Evolutionary conservation across 2,113 vertebrate species (phyloP), one percentile per base, ranked within the genome.

Genomic region (Pangasianodon gigas): DNA sequence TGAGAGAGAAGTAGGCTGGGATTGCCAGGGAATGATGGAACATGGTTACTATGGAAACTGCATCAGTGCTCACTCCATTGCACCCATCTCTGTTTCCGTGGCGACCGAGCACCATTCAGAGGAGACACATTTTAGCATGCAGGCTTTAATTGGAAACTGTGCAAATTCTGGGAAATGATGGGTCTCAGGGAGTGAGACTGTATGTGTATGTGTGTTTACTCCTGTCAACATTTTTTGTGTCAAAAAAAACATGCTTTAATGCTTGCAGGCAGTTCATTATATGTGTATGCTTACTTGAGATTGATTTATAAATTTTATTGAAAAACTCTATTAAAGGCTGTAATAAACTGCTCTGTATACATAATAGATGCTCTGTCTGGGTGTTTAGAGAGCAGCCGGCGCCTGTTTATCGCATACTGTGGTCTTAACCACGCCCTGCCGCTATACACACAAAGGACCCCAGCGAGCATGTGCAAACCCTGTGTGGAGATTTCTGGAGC

Each of bases 11-110:
- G 56, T 71, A 60, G 83, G 44, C 67, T n/a, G 86, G 85, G 26
- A 58, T 86, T 32, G 83, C 82, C 56, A 79, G 91, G 89, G 94
- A 93, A 94, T 93, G 94, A 95, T 95, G 94, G 94, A 94, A 93
- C 93, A 93, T 2, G 80, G 95, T 96, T 93, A 91, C 96, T 93
- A 96, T 96, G 95, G 96, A 93, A 96, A 96, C 96, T 95, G 95
- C 95, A 96, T 96, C 92, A 90, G 81, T 21, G 69, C 92, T 87
- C 86, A 89, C 74, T 90, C 85, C 75, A 41, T 60, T 92, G 89
- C 92, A 71, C 85, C 90, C 89, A 84, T 87, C 90, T 90, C 87
- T 29, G 92, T 92, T 92, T 91, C 92, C 89, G 83, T 92, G 91
- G 92, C 69, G 77, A 92, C 92, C 48, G 6, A 18, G 84, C 89